A percentile compares a stretch with the other conserved stretches of the same genome.
phyloP scores from a whole-genome alignment of 2,888 invertebrate genomes.

The Heliconius charithonia region DNA sequence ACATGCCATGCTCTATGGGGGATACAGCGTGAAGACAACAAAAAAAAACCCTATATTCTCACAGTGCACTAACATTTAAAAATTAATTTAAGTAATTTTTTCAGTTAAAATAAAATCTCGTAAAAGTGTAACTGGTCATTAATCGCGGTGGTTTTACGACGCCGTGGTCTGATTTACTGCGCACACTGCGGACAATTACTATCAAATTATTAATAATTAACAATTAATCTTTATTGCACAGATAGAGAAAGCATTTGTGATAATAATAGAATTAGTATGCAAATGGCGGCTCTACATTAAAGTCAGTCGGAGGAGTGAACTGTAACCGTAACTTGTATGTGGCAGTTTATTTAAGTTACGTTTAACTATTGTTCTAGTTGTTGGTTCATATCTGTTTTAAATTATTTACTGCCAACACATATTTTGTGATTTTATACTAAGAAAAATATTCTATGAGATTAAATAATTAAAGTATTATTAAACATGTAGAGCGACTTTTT shows the following conservation, averaged over 20 bases:
- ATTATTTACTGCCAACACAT: neutral
- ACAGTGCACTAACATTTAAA: neutral
- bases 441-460: too few species aligned
- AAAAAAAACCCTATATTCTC: too few species aligned
- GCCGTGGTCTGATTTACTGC: constrained; percentile 29
- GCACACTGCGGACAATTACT: constrained; percentile 16
- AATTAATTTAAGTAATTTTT: constrained; percentile 17
- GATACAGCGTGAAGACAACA: too few species aligned
- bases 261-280: constrained; percentile 38
- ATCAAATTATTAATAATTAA: constrained; percentile 43
- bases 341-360: neutral
- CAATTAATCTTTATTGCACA: constrained; percentile 39
- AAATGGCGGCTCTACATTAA: constrained; percentile 35
- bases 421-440: neutral
- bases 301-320: constrained; percentile 16
- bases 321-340: neutral
- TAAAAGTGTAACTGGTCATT: constrained; percentile 11
- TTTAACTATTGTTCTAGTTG: neutral
- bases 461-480: too few species aligned
- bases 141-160: constrained; percentile 16
- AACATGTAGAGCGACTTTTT: too few species aligned
- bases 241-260: constrained; percentile 34
- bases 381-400: neutral
- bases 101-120: constrained; percentile 4
- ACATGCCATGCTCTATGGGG: too few species aligned